phyloP scores from a whole-genome alignment of 2,888 invertebrate genomes.

The Machimus rusticus region DNA sequence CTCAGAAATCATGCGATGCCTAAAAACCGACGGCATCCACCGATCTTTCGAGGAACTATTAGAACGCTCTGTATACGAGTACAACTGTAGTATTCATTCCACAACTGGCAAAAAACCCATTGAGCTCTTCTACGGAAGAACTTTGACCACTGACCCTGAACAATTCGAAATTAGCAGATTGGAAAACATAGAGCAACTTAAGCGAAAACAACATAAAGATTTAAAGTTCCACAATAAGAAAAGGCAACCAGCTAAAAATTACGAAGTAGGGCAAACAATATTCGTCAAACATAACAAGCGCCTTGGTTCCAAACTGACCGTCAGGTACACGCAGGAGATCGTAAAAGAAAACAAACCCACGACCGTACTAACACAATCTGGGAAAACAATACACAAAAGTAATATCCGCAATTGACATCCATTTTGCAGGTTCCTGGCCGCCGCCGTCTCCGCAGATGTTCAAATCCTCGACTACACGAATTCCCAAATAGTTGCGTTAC shows the following conservation, averaged over 20 bases:
- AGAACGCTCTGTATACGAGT: constrained; percentile 44
- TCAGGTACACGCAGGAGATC: neutral
- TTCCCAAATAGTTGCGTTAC: constrained; percentile 39
- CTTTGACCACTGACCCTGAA: constrained; percentile 32
- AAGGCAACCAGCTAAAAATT: constrained; percentile 45
- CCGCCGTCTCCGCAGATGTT: neutral
- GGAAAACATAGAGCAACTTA: constrained; percentile 32
- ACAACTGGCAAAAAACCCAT: constrained; percentile 44
- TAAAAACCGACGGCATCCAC: constrained; percentile 40
- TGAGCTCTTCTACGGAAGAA: constrained; percentile 45
- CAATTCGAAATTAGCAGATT: constrained; percentile 32
- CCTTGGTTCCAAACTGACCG: neutral
- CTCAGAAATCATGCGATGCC: constrained; percentile 48
- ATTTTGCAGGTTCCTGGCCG: neutral
- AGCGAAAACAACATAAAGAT: constrained; percentile 40
- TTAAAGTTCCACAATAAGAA: constrained; percentile 41
- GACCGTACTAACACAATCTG: neutral
- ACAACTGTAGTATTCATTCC: constrained; percentile 47
- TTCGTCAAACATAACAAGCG: neutral
- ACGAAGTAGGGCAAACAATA: constrained; percentile 44
- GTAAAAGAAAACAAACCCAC: constrained; percentile 6
- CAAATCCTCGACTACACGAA: constrained; percentile 43
- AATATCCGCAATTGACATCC: neutral
- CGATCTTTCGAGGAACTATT: constrained; percentile 46
- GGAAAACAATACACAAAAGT: neutral